These are phyloP conservation scores for Actinia equina DNA, from an alignment of 64 coral and sea anemone genomes.

Conservation along the genomic window DNA sequence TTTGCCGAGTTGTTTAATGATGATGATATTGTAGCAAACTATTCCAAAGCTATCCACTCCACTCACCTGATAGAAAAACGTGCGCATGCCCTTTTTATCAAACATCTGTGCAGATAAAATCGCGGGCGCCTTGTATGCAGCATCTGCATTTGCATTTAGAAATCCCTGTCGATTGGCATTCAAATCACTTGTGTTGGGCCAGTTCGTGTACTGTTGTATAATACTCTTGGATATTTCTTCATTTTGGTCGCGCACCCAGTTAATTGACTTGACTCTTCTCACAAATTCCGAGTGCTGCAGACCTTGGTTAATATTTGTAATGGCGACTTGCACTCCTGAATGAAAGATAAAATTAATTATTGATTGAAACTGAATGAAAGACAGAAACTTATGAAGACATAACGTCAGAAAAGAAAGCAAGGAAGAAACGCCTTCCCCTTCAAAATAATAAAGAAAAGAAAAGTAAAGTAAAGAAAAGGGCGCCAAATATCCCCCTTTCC, in stretches of 20 bases:
- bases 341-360: too few species aligned
- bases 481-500: too few species aligned
- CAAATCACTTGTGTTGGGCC: slow-evolving; percentile 32
- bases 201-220: slow-evolving; percentile 59
- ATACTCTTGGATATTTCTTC: slow-evolving; percentile 27
- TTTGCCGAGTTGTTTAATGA: too few species aligned
- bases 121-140: slow-evolving; percentile 51
- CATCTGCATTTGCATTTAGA: slow-evolving; percentile 40
- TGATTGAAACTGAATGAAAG: too few species aligned
- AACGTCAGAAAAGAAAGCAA: too few species aligned
- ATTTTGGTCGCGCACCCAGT: slow-evolving; percentile 51
- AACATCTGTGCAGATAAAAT: slow-evolving; percentile 54
- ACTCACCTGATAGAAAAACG: slow-evolving; percentile 38
- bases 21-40: too few species aligned
- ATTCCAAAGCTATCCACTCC: not conserved
- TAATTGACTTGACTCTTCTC: slow-evolving; percentile 18
- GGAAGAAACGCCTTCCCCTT: too few species aligned
- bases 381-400: too few species aligned
- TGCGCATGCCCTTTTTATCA: slow-evolving; percentile 27
- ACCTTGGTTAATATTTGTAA: not conserved
- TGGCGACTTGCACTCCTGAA: not conserved
- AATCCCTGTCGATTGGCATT: slow-evolving; percentile 40
- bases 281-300: not conserved
- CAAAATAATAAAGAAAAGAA: too few species aligned
- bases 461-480: too few species aligned